phyloP scores from a whole-genome alignment of 2,113 vertebrate genomes.

The Sakesphorus luctuosus region DNA sequence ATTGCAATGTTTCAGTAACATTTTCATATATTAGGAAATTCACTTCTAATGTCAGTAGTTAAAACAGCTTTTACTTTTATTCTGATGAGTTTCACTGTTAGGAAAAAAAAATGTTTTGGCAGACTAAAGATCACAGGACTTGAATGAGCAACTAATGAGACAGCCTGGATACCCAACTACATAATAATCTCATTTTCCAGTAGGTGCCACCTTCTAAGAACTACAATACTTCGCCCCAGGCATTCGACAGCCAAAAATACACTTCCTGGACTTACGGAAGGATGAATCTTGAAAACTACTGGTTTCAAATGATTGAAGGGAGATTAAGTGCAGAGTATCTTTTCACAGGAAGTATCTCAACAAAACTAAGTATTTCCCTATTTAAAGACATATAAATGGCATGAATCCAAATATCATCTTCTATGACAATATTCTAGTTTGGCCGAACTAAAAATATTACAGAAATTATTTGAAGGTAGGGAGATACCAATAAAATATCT shows the following conservation, averaged over 20 bases:
- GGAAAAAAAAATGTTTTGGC: not conserved
- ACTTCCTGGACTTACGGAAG: not conserved
- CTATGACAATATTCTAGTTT: not conserved
- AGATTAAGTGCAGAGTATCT: not conserved
- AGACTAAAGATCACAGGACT: slow-evolving; percentile 33
- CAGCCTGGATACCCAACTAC: not conserved
- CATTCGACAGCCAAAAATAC: not conserved
- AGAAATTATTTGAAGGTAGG: not conserved
- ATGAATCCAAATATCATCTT: not conserved
- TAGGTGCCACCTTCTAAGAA: not conserved
- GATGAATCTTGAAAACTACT: not conserved
- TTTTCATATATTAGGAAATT: not conserved
- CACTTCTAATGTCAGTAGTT: not conserved
- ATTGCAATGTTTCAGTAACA: not conserved
- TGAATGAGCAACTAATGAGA: slow-evolving; percentile 8
- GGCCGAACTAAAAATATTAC: not conserved
- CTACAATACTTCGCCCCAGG: not conserved
- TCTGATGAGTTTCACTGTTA: not conserved
- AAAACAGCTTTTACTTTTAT: not conserved
- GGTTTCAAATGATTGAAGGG: not conserved
- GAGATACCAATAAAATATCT: not conserved
- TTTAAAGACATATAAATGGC: not conserved
- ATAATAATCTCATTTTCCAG: not conserved
- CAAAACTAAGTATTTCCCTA: not conserved
- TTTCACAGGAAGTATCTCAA: not conserved